Evolutionary conservation across 37 sponge, comb jelly and placozoan genomes (phyloP).

Genomic region (Halisarca cf. caerulea): DNA sequence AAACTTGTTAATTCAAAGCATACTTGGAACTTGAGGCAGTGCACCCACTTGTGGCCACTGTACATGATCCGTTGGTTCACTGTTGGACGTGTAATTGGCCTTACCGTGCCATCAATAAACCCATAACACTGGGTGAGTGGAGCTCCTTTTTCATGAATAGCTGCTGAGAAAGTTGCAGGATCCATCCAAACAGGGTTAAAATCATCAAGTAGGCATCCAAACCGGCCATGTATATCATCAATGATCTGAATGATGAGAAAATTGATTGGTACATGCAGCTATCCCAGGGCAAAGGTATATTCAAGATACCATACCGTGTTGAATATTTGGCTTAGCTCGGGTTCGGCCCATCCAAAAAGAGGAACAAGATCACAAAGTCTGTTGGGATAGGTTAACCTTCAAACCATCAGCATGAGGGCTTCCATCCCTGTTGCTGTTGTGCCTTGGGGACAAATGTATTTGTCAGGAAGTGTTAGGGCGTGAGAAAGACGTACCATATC

Average conservation of each 20-base stretch:
- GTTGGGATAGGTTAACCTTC: background rate
- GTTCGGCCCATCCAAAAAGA: slow-evolving; percentile 2
- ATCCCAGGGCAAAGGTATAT: background rate
- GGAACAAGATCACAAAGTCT: slow-evolving; percentile 24
- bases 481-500: background rate
- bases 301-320: background rate
- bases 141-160: slow-evolving; percentile 12
- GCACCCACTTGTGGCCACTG: slow-evolving; percentile 10
- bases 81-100: slow-evolving; percentile 9
- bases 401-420: background rate
- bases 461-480: background rate
- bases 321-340: background rate
- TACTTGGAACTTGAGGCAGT: slow-evolving; percentile 24
- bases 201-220: slow-evolving; percentile 4
- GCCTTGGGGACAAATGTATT: background rate
- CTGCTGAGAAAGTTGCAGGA: background rate
- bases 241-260: background rate
- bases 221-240: background rate
- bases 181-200: slow-evolving; percentile 9
- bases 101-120: slow-evolving; percentile 9
- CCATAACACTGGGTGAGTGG: slow-evolving; percentile 1
- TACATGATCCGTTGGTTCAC: slow-evolving; percentile 10
- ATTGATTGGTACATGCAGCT: no score
- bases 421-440: slow-evolving; percentile 2
- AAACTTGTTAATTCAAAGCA: background rate